These are phyloP conservation scores for Cacoxenus indagator DNA, from an alignment of 2,888 invertebrate genomes.

Conservation along the genomic window DNA sequence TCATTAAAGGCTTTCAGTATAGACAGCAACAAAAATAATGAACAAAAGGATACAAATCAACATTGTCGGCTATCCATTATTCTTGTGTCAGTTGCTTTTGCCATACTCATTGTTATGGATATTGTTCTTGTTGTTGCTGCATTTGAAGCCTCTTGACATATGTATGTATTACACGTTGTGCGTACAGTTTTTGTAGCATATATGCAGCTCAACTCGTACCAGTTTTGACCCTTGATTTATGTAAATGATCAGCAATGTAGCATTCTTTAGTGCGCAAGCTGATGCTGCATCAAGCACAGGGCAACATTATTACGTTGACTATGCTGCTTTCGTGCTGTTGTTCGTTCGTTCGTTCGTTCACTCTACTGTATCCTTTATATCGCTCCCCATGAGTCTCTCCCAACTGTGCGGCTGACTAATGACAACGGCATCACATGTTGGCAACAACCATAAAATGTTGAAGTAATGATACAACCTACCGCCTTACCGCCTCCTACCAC, in stretches of 20 bases:
- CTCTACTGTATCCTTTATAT: not conserved
- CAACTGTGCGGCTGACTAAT: conserved; percentile 46
- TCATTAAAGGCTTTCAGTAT: not conserved
- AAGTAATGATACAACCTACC: conserved; percentile 50
- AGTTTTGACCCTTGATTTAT: conserved; percentile 20
- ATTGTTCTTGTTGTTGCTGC: not conserved
- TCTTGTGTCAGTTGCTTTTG: no score
- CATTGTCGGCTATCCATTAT: no score
- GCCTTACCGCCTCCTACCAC: no score
- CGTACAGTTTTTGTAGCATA: no score
- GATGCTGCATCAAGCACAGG: not conserved
- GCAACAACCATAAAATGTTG: conserved; percentile 57
- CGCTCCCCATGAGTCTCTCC: not conserved
- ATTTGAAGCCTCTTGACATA: conserved; percentile 25
- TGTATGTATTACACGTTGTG: conserved; percentile 23
- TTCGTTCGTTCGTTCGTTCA: not conserved
- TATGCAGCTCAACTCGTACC: no score
- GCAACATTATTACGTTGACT: not conserved
- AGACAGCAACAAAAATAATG: not conserved
- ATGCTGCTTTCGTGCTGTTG: not conserved
- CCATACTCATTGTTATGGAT: not conserved
- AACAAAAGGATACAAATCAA: not conserved
- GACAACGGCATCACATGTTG: conserved; percentile 50
- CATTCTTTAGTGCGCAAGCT: conserved; percentile 30
- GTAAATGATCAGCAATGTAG: conserved; percentile 38